phyloP scores from a whole-genome alignment of 2,797 vertebrate genomes.

The Arremon aurantiirostris region DNA sequence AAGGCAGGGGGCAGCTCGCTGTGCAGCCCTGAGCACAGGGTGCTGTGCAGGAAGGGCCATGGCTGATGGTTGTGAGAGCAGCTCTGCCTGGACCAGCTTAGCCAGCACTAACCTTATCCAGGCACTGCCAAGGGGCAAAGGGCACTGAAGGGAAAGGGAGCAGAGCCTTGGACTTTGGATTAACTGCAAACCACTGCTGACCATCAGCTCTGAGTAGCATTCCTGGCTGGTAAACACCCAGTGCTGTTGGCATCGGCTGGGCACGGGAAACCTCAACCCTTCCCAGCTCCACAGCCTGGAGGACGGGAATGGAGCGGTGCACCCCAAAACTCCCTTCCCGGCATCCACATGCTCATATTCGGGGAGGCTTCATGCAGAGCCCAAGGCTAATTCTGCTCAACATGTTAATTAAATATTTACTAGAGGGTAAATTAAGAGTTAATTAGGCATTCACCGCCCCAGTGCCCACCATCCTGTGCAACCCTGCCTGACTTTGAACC shows the following conservation, averaged over 20 bases:
- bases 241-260: not conserved
- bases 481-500: not conserved
- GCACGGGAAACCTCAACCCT: not conserved
- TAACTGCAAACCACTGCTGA: not conserved
- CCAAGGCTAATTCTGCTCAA: not conserved
- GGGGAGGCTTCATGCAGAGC: not conserved
- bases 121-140: not conserved
- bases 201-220: fast-evolving
- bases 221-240: not conserved
- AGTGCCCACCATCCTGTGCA: not conserved
- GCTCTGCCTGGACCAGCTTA: not conserved
- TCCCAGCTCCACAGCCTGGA: not conserved
- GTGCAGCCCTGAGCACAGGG: fast-evolving
- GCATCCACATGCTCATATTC: fast-evolving
- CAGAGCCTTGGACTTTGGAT: constrained; percentile 22
- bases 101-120: fast-evolving
- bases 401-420: not conserved
- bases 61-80: not conserved
- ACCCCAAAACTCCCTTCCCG: not conserved
- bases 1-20: not conserved
- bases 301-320: not conserved
- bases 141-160: not conserved
- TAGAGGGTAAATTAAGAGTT: too few species aligned
- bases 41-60: not conserved
- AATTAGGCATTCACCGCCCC: not conserved